These are phyloP conservation scores for Argya squamiceps DNA, from an alignment of 2,797 vertebrate genomes.

Conservation along the genomic window DNA sequence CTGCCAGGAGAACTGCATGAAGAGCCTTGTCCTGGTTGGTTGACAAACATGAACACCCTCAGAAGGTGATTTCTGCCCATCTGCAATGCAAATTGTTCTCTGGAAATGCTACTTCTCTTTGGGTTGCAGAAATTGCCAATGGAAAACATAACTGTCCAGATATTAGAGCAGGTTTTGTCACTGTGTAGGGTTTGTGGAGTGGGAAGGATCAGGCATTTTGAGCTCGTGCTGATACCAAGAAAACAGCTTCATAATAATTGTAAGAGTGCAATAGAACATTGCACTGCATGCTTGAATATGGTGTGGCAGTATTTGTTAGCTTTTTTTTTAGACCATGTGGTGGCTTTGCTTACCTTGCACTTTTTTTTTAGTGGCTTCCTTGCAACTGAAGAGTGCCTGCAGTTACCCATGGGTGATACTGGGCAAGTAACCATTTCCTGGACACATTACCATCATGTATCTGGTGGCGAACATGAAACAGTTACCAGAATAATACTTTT, in stretches of 20 bases:
- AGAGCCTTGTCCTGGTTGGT: not conserved
- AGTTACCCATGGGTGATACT: not conserved
- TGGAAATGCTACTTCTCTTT: not conserved
- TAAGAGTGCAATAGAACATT: not conserved
- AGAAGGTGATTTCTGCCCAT: not conserved
- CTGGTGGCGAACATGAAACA: not conserved
- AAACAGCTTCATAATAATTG: not conserved
- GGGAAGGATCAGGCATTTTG: not conserved
- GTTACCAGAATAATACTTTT: slow-evolving; percentile 8
- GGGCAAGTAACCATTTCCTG: not conserved
- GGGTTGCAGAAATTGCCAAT: not conserved
- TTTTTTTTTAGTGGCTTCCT: not conserved
- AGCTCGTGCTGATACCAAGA: not conserved
- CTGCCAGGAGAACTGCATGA: not conserved
- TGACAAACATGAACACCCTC: not conserved
- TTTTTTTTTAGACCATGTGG: not conserved
- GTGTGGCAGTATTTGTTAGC: not conserved
- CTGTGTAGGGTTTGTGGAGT: not conserved
- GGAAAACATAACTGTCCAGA: not conserved
- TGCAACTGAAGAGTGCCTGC: not conserved
- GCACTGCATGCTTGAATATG: not conserved
- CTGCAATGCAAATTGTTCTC: accelerated
- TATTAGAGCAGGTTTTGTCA: not conserved
- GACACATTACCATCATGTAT: not conserved
- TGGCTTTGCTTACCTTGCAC: not conserved